Evolutionary conservation across 2,113 vertebrate genomes (phyloP).

Genomic region (Progne subis): DNA sequence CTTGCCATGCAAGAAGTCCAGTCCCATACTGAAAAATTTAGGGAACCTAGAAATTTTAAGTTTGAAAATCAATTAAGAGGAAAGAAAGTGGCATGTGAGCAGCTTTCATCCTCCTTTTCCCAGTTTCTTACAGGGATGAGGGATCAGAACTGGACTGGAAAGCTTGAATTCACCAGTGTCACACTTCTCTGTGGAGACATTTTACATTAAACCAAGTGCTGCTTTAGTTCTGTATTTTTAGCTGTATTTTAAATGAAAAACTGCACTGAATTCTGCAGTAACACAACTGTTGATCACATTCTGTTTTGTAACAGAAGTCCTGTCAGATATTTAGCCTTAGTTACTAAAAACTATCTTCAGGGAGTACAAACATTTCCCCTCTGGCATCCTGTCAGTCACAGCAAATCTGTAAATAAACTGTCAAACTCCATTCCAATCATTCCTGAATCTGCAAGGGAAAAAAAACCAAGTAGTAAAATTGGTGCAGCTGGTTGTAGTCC

Average conservation of each 20-base stretch:
- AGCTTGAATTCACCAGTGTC: background rate
- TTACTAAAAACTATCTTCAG: constrained; percentile 66
- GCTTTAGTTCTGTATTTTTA: constrained; percentile 6
- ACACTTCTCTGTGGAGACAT: background rate
- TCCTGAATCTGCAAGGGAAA: constrained; percentile 60
- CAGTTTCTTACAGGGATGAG: background rate
- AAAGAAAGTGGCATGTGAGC: background rate
- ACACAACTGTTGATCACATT: constrained; percentile 48
- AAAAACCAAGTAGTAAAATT: constrained; percentile 43
- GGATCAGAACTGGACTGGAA: background rate
- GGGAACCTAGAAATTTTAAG: background rate
- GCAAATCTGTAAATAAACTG: constrained; percentile 72
- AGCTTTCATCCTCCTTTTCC: background rate
- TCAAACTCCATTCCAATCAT: constrained; percentile 71
- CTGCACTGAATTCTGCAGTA: background rate
- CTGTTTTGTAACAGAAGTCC: constrained; percentile 38
- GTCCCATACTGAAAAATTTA: constrained; percentile 3
- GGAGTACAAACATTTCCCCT: constrained; percentile 73
- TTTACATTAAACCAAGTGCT: background rate
- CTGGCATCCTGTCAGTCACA: constrained; percentile 70
- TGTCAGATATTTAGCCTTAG: constrained; percentile 70
- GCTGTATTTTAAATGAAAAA: constrained; percentile 15
- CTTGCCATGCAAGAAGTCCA: background rate
- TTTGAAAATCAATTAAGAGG: background rate
- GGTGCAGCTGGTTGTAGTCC: constrained; percentile 59